These are phyloP conservation scores for Kryptolebias marmoratus DNA, from an alignment of 2,113 vertebrate species.

Conservation along the genomic window DNA sequence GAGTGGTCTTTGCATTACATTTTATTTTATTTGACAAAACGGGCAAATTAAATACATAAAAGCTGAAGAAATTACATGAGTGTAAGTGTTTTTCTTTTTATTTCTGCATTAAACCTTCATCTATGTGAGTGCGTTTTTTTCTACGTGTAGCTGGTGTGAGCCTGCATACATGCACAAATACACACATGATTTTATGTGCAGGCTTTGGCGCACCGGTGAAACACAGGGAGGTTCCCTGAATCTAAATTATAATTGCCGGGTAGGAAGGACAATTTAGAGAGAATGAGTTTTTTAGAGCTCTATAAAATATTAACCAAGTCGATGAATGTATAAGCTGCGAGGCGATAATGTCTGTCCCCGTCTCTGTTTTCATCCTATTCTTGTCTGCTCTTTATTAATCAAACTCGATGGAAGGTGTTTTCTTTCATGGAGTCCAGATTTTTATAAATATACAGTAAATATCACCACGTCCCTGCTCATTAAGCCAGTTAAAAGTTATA, in stretches of 20 bases:
- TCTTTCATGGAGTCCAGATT: not conserved
- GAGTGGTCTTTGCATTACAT: slow-evolving; percentile 28
- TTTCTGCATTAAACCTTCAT: too few relatives aligned
- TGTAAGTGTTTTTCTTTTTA: not conserved
- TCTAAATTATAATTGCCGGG: slow-evolving; percentile 71
- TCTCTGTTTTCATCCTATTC: slow-evolving; percentile 43
- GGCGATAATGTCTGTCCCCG: slow-evolving; percentile 47
- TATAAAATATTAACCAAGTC: slow-evolving; percentile 77
- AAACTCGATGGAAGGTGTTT: slow-evolving; percentile 13
- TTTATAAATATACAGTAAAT: slow-evolving; percentile 15
- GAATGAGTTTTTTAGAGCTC: slow-evolving; percentile 75
- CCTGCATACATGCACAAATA: slow-evolving; percentile 50
- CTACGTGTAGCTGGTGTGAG: slow-evolving; percentile 38
- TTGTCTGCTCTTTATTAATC: slow-evolving; percentile 32
- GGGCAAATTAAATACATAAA: slow-evolving; percentile 37
- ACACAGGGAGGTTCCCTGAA: slow-evolving; percentile 48
- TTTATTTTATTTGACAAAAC: slow-evolving; percentile 31
- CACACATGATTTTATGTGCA: slow-evolving; percentile 59
- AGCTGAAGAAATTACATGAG: slow-evolving; percentile 7
- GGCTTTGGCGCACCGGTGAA: slow-evolving; percentile 39
- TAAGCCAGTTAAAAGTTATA: not conserved
- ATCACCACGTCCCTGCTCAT: not conserved
- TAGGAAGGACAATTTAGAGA: slow-evolving; percentile 71
- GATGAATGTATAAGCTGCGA: slow-evolving; percentile 74
- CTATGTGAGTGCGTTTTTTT: not conserved